Evolutionary conservation across 2,888 invertebrate genomes (phyloP), one percentile per base, ranked within the genome.

Genomic region (Cerceris ruficornis): DNA sequence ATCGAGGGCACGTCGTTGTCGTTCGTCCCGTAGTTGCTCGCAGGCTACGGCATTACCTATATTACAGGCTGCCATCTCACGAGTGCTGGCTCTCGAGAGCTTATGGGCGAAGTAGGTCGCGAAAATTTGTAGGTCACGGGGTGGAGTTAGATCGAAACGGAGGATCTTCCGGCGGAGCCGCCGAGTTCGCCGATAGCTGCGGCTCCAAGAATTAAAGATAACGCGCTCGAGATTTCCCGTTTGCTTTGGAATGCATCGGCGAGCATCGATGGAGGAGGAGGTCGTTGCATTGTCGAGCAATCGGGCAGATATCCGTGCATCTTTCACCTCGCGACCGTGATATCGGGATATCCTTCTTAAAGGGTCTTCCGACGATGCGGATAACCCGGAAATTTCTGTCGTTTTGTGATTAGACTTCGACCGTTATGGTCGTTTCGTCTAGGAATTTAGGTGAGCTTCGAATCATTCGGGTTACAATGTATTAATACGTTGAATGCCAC

Each of bases 101-200:
- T 77, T 82, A 80, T 74, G 75, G 66, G 13, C 42, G 46, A 82
- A 85, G 76, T 80, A 70, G 85, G 85, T 85, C 82, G 75, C 62
- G 82, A 67, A 81, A 81, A 86, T 81, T 85, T 81, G 69, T 86
- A 81, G 86, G 84, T 83, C 85, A 43, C 57, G 46, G 59, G 55
- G 43, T 46, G 65, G 14, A 57, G 64, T 39, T 54, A 14, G 42
- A 52, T 15, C 43, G 70, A 54, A 17, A 65, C 15, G 14, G 46
- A 64, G 55, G 74, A 74, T 13, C 60, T 49, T 7, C 60, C 50
- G 62, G 65, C 17, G 17, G 69, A 68, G 43, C 60, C 8, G 14
- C 41, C 14, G n/a, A 49, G 70, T 55, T 57, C 14, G 28, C 28
- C 28, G 28, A 28, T 28, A 28, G 4, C 28, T 28, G 28, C 4